These are phyloP conservation scores for Alligator sinensis DNA, from an alignment of 2,113 vertebrate species.

Conservation along the genomic window DNA sequence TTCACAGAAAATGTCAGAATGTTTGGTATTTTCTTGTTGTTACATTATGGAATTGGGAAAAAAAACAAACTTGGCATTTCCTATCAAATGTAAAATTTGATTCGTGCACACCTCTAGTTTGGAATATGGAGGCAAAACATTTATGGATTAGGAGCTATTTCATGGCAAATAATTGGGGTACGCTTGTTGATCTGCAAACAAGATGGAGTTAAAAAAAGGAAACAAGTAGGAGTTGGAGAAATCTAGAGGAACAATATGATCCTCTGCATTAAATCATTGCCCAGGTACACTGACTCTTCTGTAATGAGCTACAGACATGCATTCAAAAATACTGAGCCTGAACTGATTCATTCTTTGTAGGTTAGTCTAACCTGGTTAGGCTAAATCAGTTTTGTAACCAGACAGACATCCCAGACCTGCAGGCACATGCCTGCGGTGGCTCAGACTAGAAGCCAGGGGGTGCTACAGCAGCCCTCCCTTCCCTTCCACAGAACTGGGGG, in stretches of 20 bases:
- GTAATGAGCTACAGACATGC: not conserved
- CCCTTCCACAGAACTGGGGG: too few relatives aligned
- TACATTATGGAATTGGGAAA: not conserved
- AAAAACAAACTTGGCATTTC: not conserved
- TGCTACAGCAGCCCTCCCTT: too few relatives aligned
- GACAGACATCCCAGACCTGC: too few relatives aligned
- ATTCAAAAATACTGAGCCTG: too few relatives aligned
- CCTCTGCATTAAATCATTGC: not conserved
- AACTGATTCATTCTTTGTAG: too few relatives aligned
- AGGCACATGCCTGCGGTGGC: too few relatives aligned
- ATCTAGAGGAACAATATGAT: not conserved
- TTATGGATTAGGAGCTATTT: not conserved
- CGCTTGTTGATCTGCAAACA: not conserved
- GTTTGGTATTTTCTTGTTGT: not conserved
- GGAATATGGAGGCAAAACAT: not conserved
- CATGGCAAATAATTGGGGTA: not conserved
- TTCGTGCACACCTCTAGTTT: not conserved
- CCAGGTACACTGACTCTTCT: slow-evolving; percentile 22
- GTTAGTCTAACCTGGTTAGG: too few relatives aligned
- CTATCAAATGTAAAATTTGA: not conserved
- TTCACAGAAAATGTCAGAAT: not conserved
- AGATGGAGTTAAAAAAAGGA: not conserved
- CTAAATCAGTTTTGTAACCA: too few relatives aligned
- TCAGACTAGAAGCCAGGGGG: too few relatives aligned
- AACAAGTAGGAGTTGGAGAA: not conserved